Base-by-base conservation (phyloP, 2,888 invertebrate species). In the Mystacides longicornis region DNA sequence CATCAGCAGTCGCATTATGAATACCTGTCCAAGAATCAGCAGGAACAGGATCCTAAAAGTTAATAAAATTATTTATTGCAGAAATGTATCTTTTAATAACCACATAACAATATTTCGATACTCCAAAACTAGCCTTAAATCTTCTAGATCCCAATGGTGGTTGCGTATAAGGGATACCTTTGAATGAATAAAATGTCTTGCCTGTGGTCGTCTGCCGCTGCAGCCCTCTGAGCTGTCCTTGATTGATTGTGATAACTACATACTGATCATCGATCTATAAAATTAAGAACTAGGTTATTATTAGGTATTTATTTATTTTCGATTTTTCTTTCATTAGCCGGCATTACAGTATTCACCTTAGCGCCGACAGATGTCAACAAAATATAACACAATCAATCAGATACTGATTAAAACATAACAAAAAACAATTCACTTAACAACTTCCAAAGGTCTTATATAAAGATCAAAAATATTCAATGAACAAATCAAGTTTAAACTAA, bases 111-210 rank as follows among this genome's bases (percentile, higher is more conserved):
- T 23, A 31, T 31, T 31, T 31, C 7, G 7, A 31, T 9, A 43
- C 14, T 43, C 7, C 18, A n/a, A 19, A 5, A 21, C 31, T 58
- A 63, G 71, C 72, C 69, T 68, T 65, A 65, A 72, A 73, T 60
- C 72, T 64, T 2, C 70, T 59, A 7, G 67, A 62, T 2, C 66
- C 68, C 18, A 71, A 23, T 4, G 72, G 71, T 22, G 72, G 71
- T 62, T 68, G 65, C 0, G 72, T 71, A 50, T 64, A 72, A 1
- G 71, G 71, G 48, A 80, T 71, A 20, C 74, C 71, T 47, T 73
- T 63, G 62, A 77, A 79, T 21, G 72, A 73, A 52, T 67, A 70
- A 61, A 75, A 75, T 58, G 68, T 65, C 23, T 68, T 66, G 49
- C 72, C 74, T 58, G 65, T 69, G 42, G 67, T 67, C 5, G 72